Evolutionary conservation across 2,888 invertebrate species (phyloP), one percentile per base, ranked within the genome.

Genomic region (Orthonevra nobilis): DNA sequence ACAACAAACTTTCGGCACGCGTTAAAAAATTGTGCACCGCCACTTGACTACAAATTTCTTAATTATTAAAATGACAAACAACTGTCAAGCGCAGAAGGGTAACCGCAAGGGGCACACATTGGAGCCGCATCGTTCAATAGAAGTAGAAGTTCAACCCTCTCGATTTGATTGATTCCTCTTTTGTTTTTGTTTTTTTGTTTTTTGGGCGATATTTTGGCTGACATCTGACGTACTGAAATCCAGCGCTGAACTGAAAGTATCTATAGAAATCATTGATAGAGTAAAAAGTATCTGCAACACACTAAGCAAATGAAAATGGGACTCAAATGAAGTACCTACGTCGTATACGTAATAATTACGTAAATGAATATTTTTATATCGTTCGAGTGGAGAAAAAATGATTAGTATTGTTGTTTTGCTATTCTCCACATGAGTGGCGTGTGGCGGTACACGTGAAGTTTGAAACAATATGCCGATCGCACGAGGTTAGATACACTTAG

Each of bases 11-110:
- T 72, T 77, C 72, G 77, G 77, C 77, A 77, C 77, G 77, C 72
- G 77, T 72, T 72, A 66, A 66, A 72, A 77, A 77, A 77, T 40
- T 70, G 64, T 77, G 64, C 72, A 72, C 77, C 64, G 17, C 72
- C 64, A 72, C 77, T 72, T 72, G 77, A 70, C 77, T 77, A 72
- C 77, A 64, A 77, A 77, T 77, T 72, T 72, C 72, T 72, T 77
- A 70, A 77, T 77, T 77, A 77, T 77, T 72, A 64, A 66, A 69
- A 66, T 63, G 64, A 77, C 77, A 77, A 77, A 77, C 77, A 70
- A 77, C 72, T 72, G 77, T 72, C 72, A 72, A 58, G 17, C 56
- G 56, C 38, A 26, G 56, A 60, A 36, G 38, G n/a, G n/a, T n/a
- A n/a, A n/a, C n/a, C n/a, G n/a, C n/a, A n/a, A n/a, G 30, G 23